These are phyloP conservation scores for Andrena camellia DNA, from an alignment of 2,888 invertebrate genomes.

Conservation along the genomic window DNA sequence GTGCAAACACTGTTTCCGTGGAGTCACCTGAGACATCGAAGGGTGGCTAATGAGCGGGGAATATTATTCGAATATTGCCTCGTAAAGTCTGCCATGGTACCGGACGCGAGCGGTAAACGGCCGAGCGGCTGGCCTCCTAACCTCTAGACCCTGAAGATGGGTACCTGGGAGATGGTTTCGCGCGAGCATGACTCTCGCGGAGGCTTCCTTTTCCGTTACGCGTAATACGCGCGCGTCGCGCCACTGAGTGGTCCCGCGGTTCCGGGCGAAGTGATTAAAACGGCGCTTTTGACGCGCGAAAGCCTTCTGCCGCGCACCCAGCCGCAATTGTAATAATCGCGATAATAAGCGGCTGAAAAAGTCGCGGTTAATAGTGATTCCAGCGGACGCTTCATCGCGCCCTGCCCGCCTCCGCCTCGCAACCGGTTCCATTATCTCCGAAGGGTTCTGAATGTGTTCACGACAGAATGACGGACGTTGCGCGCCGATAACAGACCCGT, in stretches of 20 bases:
- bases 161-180: conserved; percentile 46
- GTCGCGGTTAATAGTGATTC: conserved; percentile 55
- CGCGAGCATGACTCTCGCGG: conserved; percentile 57
- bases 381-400: conserved; percentile 19
- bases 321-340: conserved; percentile 12
- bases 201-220: conserved; percentile 70
- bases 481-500: conserved; percentile 40
- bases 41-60: conserved; percentile 18
- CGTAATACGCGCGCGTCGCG: conserved; percentile 60
- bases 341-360: conserved; percentile 37
- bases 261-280: conserved; percentile 72
- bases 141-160: conserved; percentile 65
- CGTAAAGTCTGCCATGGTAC: conserved; percentile 47
- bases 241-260: conserved; percentile 13
- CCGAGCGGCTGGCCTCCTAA: conserved; percentile 66
- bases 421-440: conserved; percentile 54
- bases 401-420: neutral
- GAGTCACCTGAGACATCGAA: neutral
- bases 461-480: conserved; percentile 17
- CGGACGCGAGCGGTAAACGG: conserved; percentile 62
- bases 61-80: conserved; percentile 43
- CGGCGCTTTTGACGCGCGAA: conserved; percentile 69
- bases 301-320: conserved; percentile 6
- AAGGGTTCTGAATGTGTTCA: conserved; percentile 20
- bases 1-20: conserved; percentile 14